phyloP scores from a whole-genome alignment of 2,113 vertebrate genomes.

The Nyctibius bracteatus region DNA sequence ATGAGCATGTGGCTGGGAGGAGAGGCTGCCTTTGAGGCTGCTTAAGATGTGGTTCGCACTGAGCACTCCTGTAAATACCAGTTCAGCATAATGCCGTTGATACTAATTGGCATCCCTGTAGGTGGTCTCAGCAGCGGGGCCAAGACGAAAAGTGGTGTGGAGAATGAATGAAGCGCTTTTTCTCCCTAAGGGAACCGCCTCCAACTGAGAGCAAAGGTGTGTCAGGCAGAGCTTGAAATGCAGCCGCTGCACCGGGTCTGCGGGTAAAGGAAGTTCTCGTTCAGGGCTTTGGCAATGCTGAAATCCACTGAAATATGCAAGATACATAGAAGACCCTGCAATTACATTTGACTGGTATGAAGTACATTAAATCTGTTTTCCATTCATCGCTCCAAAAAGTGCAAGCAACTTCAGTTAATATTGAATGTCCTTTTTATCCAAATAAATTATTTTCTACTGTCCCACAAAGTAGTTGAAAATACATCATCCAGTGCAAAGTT shows the following conservation, averaged over 20 bases:
- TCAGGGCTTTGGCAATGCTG: not conserved
- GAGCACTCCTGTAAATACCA: not conserved
- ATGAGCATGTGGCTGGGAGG: not conserved
- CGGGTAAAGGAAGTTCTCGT: not conserved
- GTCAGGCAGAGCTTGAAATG: not conserved
- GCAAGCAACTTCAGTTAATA: not conserved
- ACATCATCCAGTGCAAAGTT: not conserved
- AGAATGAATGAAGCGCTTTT: not conserved
- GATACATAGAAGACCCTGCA: not conserved
- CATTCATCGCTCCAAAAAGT: not conserved
- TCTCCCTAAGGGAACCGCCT: not conserved
- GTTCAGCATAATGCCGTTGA: not conserved
- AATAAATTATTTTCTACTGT: not conserved
- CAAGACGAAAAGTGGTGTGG: not conserved
- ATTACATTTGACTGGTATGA: not conserved
- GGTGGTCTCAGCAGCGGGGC: conserved; percentile 35
- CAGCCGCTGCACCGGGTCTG: not conserved
- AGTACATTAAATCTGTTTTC: not conserved
- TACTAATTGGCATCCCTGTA: conserved; percentile 2
- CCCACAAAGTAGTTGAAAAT: not conserved
- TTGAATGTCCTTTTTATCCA: not conserved
- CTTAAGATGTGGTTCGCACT: conserved; percentile 49
- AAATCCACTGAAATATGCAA: not conserved
- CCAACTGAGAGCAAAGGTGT: not conserved
- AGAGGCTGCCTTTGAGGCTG: not conserved